phyloP scores from a whole-genome alignment of 2,888 invertebrate species.

The Cordylochernes scorpioides region DNA sequence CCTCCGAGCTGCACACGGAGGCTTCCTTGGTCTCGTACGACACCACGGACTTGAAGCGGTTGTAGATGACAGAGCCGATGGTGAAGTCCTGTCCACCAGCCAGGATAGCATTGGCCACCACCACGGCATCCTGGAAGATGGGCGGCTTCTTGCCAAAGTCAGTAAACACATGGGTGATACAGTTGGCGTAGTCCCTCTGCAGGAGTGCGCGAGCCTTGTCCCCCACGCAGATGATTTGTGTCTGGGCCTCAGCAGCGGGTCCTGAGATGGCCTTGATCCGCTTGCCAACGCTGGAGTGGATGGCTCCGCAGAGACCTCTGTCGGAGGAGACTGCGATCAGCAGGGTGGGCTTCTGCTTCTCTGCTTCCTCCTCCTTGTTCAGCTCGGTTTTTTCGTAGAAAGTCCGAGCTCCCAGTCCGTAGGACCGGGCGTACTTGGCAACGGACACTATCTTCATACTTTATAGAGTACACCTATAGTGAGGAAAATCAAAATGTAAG shows the following conservation, averaged over 20 bases:
- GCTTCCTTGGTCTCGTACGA: constrained; percentile 52
- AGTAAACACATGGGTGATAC: constrained; percentile 30
- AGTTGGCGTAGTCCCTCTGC: constrained; percentile 28
- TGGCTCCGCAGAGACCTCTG: constrained; percentile 87
- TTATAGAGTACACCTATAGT: too few relatives aligned
- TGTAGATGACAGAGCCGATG: constrained; percentile 69
- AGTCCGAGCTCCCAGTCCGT: constrained; percentile 55
- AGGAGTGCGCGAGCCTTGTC: constrained; percentile 75
- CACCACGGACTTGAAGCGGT: constrained; percentile 72
- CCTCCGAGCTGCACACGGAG: constrained; percentile 53
- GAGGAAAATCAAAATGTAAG: too few relatives aligned
- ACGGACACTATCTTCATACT: constrained; percentile 98
- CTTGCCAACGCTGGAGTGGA: constrained; percentile 70
- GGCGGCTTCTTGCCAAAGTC: constrained; percentile 76
- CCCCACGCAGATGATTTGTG: constrained; percentile 69
- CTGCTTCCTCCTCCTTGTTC: constrained; percentile 24
- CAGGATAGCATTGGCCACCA: constrained; percentile 51
- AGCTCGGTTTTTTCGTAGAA: constrained; percentile 84
- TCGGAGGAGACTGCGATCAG: constrained; percentile 83
- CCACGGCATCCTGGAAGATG: constrained; percentile 58
- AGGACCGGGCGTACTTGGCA: constrained; percentile 61
- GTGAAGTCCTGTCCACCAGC: constrained; percentile 50
- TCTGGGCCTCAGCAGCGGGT: constrained; percentile 29
- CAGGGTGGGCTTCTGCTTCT: constrained; percentile 26
- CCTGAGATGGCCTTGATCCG: constrained; percentile 41